phyloP scores from a whole-genome alignment of 1,140 invertebrate species.

The Brachionus rubens region DNA sequence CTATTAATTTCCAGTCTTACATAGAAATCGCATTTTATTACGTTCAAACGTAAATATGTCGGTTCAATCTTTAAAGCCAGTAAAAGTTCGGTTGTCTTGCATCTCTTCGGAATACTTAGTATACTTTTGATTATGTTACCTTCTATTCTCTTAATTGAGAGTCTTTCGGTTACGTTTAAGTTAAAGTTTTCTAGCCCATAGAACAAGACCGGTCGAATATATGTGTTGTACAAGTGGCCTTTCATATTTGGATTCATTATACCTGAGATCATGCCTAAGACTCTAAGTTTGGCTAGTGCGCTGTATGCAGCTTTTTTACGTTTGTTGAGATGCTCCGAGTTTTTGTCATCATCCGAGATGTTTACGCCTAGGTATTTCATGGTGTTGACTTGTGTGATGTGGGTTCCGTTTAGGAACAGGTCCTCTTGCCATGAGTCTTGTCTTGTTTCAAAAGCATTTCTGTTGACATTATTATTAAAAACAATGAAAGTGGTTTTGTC shows the following conservation, averaged over 20 bases:
- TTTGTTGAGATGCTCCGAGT: neutral
- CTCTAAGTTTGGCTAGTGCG: neutral
- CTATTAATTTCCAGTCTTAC: too few relatives aligned
- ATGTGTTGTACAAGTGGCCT: constrained; percentile 14
- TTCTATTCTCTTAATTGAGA: neutral
- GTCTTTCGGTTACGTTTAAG: neutral
- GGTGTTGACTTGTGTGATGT: neutral
- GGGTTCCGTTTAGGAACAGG: neutral
- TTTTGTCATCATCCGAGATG: neutral
- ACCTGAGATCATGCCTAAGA: neutral
- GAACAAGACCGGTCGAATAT: neutral
- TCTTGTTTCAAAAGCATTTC: neutral
- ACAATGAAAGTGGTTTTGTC: neutral
- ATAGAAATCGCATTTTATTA: neutral
- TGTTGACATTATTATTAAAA: neutral
- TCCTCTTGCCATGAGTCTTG: constrained; percentile 1
- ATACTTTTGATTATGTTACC: constrained; percentile 4
- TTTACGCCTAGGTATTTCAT: neutral
- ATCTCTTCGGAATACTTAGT: neutral
- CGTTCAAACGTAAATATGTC: neutral
- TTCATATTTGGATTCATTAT: neutral
- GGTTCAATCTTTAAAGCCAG: neutral
- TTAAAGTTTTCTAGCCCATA: neutral
- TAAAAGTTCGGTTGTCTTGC: neutral
- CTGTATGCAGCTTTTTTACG: neutral